Conservation (phyloP, 2,113 vertebrate species). For the Channa argus region DNA sequence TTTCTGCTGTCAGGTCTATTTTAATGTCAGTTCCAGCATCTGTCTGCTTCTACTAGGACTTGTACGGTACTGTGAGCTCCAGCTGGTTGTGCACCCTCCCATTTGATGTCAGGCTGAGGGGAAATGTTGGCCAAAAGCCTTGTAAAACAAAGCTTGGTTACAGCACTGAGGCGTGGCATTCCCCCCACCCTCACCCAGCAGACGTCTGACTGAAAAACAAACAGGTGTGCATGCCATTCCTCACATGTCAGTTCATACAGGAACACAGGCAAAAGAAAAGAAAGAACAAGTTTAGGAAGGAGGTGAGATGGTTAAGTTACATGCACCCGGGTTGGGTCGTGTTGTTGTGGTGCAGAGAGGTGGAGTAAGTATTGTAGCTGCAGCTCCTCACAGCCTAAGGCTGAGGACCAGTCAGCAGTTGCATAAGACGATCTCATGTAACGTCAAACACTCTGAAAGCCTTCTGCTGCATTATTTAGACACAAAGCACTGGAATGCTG, state of each 20-base stretch:
- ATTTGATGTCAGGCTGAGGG: constrained; percentile 6
- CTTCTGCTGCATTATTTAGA: constrained; percentile 16
- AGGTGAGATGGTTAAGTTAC: background rate
- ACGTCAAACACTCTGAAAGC: background rate
- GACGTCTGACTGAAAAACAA: constrained; percentile 34
- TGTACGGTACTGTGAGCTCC: background rate
- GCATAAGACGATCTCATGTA: constrained; percentile 17
- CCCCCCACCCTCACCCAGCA: background rate
- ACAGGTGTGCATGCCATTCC: constrained; percentile 62
- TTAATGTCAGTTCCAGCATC: background rate
- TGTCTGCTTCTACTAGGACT: background rate
- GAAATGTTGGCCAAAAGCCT: constrained; percentile 13
- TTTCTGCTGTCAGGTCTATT: background rate
- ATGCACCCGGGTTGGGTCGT: background rate
- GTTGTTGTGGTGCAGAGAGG: background rate
- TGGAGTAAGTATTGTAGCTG: background rate
- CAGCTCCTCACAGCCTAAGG: background rate
- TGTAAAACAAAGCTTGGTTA: constrained; percentile 29
- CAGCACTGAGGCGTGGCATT: constrained; percentile 24
- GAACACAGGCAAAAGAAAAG: background rate
- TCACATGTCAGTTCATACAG: constrained; percentile 1
- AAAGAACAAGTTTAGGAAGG: background rate
- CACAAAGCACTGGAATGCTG: too few relatives aligned
- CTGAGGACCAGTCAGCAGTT: background rate
- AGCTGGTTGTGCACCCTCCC: background rate